These are phyloP conservation scores for Lycodopsis pacificus DNA, from an alignment of 2,797 vertebrate species.

Conservation along the genomic window DNA sequence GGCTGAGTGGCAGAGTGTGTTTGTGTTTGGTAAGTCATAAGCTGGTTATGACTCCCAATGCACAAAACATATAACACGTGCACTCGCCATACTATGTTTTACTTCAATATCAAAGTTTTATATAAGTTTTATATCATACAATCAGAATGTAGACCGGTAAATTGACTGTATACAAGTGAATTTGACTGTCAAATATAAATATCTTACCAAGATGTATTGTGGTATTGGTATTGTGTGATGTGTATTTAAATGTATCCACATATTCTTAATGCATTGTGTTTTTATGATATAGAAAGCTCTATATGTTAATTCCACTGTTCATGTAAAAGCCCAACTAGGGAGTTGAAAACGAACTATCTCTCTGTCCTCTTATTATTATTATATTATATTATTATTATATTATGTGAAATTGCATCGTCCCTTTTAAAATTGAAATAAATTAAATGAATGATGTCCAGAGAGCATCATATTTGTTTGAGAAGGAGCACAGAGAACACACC, in stretches of 20 bases:
- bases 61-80: no score
- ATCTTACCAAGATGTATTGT: no score
- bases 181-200: background rate
- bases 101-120: background rate
- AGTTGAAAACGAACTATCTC: background rate
- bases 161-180: background rate
- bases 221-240: no score
- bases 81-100: no score
- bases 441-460: background rate
- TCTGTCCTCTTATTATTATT: no score
- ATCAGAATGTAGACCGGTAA: no score
- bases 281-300: background rate
- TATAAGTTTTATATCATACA: no score
- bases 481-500: constrained; percentile 74
- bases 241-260: background rate
- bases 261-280: background rate
- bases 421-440: background rate
- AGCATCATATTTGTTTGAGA: background rate
- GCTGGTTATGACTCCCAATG: no score
- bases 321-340: background rate
- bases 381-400: no score
- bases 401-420: no score
- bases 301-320: background rate
- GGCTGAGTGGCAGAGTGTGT: background rate
- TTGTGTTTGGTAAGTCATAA: background rate